Evolutionary conservation across 2,797 vertebrate genomes (phyloP).

Genomic region (Limnodromus scolopaceus): DNA sequence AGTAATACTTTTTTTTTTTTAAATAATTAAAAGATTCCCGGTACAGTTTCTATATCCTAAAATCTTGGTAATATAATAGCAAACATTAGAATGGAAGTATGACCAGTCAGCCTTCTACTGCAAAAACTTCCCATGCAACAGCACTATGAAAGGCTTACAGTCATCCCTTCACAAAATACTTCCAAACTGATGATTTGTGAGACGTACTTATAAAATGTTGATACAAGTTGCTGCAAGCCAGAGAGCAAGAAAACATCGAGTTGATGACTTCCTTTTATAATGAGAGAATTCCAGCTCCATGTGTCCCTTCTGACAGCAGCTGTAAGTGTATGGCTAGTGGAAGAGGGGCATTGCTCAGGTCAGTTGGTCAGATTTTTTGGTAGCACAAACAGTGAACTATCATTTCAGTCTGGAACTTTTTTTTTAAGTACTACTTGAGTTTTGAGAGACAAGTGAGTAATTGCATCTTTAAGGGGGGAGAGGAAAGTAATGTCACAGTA

Average conservation of each 20-base stretch:
- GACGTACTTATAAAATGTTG: neutral
- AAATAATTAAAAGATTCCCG: neutral
- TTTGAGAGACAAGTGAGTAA: neutral
- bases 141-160: neutral
- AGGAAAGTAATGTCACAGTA: neutral
- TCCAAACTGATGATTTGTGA: neutral
- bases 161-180: neutral
- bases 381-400: neutral
- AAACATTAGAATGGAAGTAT: neutral
- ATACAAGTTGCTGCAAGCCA: neutral
- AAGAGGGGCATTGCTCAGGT: neutral
- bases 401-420: neutral
- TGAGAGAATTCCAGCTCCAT: neutral
- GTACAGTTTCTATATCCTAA: neutral
- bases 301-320: neutral
- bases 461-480: neutral
- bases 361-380: neutral
- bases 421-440: neutral
- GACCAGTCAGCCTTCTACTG: neutral
- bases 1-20: constrained; percentile 26
- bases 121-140: neutral
- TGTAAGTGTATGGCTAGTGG: neutral
- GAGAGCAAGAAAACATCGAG: neutral
- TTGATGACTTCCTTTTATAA: neutral
- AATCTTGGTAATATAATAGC: neutral